phyloP scores from a whole-genome alignment of 2,888 invertebrate species.

The Oeneis ivallda region DNA sequence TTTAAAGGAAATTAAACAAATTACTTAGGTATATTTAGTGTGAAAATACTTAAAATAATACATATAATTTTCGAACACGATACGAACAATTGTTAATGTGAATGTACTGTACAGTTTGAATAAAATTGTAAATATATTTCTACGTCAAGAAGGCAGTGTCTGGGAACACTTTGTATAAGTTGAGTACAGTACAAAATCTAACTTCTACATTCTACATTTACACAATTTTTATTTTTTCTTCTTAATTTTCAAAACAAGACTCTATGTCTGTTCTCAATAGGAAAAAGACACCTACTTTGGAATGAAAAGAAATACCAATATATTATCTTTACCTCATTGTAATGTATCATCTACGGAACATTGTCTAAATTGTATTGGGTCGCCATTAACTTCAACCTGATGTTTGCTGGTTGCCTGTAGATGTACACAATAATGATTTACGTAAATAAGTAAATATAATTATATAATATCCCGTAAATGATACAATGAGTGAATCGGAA shows the following conservation, averaged over 20 bases:
- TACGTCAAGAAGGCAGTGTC: slow-evolving; percentile 51
- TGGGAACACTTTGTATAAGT: slow-evolving; percentile 47
- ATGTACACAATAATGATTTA: too few species aligned
- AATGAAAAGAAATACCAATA: slow-evolving; percentile 7
- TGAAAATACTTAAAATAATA: background rate
- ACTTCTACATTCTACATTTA: slow-evolving; percentile 28
- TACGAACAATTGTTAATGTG: background rate
- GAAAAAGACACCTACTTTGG: slow-evolving; percentile 8
- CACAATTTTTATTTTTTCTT: slow-evolving; percentile 18
- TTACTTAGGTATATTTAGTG: too few species aligned
- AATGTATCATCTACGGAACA: slow-evolving; percentile 1
- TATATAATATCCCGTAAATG: background rate
- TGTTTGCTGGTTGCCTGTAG: too few species aligned
- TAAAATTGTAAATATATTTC: slow-evolving; percentile 38
- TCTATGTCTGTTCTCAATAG: slow-evolving; percentile 22
- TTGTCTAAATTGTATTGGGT: too few species aligned
- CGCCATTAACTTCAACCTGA: too few species aligned
- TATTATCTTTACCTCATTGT: slow-evolving; percentile 7
- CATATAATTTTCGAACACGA: background rate
- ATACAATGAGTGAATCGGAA: slow-evolving; percentile 3
- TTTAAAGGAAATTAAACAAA: background rate
- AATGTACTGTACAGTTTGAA: slow-evolving; percentile 20
- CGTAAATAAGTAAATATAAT: too few species aligned
- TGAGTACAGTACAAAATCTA: slow-evolving; percentile 42
- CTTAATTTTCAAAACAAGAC: slow-evolving; percentile 31